Evolutionary conservation across 30 jellyfish, hydroid and myxozoan species (phyloP).

Genomic region (Aurelia coerulea): DNA sequence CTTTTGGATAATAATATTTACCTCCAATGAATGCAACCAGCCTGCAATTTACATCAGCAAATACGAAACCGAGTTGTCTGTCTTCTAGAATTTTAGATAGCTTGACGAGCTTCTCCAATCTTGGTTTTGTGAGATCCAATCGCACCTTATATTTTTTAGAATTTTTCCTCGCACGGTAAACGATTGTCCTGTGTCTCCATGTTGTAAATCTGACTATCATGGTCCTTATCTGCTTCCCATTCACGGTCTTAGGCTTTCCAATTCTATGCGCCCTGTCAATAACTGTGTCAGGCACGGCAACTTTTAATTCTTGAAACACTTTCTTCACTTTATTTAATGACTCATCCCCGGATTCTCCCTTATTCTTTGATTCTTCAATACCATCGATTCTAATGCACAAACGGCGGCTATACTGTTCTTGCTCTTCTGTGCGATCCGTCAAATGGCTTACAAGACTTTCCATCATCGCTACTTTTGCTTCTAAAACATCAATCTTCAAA

Average conservation of each 20-base stretch:
- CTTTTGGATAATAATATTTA: slow-evolving; percentile 37
- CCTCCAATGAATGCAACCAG: slow-evolving; percentile 52
- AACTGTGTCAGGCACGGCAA: slow-evolving; percentile 29
- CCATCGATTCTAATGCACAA: slow-evolving; percentile 47
- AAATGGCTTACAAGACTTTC: too few species aligned
- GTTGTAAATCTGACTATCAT: slow-evolving; percentile 42
- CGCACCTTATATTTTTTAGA: too few species aligned
- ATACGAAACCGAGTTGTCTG: slow-evolving; percentile 44
- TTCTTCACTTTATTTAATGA: slow-evolving; percentile 21
- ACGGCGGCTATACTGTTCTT: too few species aligned
- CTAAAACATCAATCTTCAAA: too few species aligned
- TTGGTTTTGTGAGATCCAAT: slow-evolving; percentile 21
- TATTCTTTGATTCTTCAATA: slow-evolving; percentile 27
- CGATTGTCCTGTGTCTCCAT: neutral
- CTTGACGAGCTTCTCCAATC: slow-evolving; percentile 64
- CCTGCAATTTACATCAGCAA: too few species aligned
- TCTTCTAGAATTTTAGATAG: slow-evolving; percentile 37
- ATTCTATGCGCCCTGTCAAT: slow-evolving; percentile 39
- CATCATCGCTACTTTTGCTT: too few species aligned
- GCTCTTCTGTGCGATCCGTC: too few species aligned
- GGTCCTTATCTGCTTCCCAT: slow-evolving; percentile 42
- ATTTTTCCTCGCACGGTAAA: too few species aligned
- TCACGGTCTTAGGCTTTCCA: slow-evolving; percentile 32
- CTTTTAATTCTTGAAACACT: slow-evolving; percentile 36
- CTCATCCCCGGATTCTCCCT: slow-evolving; percentile 43